Base-by-base conservation (phyloP, 2,113 vertebrate species). In the Fukomys damarensis region DNA sequence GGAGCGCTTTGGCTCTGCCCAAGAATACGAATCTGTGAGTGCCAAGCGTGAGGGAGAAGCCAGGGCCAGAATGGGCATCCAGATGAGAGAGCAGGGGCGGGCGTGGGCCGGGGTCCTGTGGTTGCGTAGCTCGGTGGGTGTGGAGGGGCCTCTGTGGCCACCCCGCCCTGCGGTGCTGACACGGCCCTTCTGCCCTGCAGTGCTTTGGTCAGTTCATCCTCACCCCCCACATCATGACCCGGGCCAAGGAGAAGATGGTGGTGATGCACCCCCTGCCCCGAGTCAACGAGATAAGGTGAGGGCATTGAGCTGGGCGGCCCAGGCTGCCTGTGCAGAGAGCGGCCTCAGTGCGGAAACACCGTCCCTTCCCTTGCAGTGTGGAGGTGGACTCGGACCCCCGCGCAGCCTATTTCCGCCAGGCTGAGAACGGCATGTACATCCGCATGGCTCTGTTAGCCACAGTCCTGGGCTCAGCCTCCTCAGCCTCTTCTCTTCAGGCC, bases 201-300 rank as follows among this genome's bases (percentile, higher is more conserved):
- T 99, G 99, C 97, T 99, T 99, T 0, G 99, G 99, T 26, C 99
- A 99, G 98, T 99, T 99, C 96, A 99, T 99, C 96, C 99, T 99
- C 97, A 99, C 99, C 0, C 99, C 99, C 17, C 99, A 99, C 98
- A 99, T 99, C 98, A 99, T 99, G 99, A 99, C 99, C 0, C 99
- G 99, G 13, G 99, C 99, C 96, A 99, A 99, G 98, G 99, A 99
- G 97, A 99, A 99, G 99, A 99, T 99, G 99, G 99, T 99, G 35
- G 99, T 99, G 97, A 99, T 99, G 99, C 99, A 99, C 93, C 99
- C 99, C 0, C 98, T 99, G 97, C 99, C 99, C 12, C 98, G 99
- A 0, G 99, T 99, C 98, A 99, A 99, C 3, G 99, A 99, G 98
- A 99, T 99, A 97, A 99, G 99, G 99, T 99, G 93, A 76, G 0